Base-by-base conservation (phyloP, 2,113 vertebrate species). In the Tupaia tana region DNA sequence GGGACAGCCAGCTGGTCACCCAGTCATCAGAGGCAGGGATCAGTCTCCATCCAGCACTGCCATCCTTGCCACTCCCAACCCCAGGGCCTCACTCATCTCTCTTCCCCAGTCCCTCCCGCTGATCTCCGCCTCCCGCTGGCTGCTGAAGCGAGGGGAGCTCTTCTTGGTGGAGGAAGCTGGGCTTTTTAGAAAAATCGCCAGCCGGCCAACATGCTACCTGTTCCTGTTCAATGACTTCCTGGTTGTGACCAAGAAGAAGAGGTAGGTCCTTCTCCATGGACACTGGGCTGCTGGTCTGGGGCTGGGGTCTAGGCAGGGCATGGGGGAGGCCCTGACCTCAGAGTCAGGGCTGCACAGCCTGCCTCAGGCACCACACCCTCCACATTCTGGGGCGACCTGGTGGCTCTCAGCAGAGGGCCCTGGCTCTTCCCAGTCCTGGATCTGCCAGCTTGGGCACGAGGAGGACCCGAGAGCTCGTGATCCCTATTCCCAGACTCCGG, bases 221-320 rank as follows among this genome's bases (percentile, higher is more conserved):
- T 99, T 99, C 95, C 97, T 99, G 9, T 99, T 99, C 98, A 99
- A 98, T 0, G 99, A 99, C 0, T 99, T 99, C 34, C 98, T 99
- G 27, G 99, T 99, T 78, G 90, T 99, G 94, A 99, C 99, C 95
- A 99, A 98, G 98, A 99, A 99, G 98, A 99, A 99, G 97, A 99
- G 99, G 99, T 99, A 75, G 93, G 95, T 13, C 7, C 1, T 9
- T 2, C 77, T 19, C n/a, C 0, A 0, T 3, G 69, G 12, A 18
- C 0, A 15, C 31, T 1, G 0, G 24, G 73, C 52, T 4, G 5
- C 1, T 5, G 7, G 59, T 34, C 89, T 2, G 19, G 56, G 6
- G 11, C 11, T 29, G 34, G 34, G 18, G 1, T 3, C 14, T 25
- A 7, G 14, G 64, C 18, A 9, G 52, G 7, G 16, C 69, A 52